phyloP scores from a whole-genome alignment of 2,113 vertebrate genomes.

The Motacilla tschutschensis region DNA sequence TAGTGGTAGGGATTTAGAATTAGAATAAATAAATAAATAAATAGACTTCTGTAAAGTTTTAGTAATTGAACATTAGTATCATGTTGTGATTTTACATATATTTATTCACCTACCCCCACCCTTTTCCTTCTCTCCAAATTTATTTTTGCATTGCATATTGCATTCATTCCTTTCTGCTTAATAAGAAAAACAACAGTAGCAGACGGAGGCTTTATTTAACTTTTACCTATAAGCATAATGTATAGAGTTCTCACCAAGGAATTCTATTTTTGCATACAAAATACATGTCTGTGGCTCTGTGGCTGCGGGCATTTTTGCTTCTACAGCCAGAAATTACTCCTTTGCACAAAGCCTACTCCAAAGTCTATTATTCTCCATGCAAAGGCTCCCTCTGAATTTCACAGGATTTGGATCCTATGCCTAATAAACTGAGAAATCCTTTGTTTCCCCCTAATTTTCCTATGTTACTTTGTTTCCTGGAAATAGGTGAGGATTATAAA shows the following conservation, averaged over 20 bases:
- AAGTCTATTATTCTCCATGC: background rate
- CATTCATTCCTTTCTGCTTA: constrained; percentile 28
- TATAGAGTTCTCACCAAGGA: background rate
- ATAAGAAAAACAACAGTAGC: constrained; percentile 32
- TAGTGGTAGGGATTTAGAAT: constrained; percentile 72
- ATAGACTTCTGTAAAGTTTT: constrained; percentile 62
- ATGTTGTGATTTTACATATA: constrained; percentile 30
- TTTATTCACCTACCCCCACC: constrained; percentile 5
- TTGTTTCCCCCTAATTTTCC: background rate
- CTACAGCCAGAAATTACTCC: constrained; percentile 22
- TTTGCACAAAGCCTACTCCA: background rate
- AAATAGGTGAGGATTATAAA: constrained; percentile 4
- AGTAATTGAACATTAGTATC: constrained; percentile 59
- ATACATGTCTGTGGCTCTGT: background rate
- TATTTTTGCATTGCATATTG: constrained; percentile 37
- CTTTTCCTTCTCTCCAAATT: background rate
- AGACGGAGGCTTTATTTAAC: constrained; percentile 43
- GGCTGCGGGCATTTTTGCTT: constrained; percentile 9
- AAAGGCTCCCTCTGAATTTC: background rate
- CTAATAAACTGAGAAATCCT: background rate
- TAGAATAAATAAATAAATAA: constrained; percentile 67
- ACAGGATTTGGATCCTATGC: constrained; percentile 6
- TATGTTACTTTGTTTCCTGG: background rate
- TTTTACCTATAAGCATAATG: background rate
- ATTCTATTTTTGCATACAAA: constrained; percentile 30